A percentile compares a stretch with the other conserved stretches of the same genome.
Conservation (phyloP, 1,140 invertebrate genomes). For the Dreissena polymorpha region DNA sequence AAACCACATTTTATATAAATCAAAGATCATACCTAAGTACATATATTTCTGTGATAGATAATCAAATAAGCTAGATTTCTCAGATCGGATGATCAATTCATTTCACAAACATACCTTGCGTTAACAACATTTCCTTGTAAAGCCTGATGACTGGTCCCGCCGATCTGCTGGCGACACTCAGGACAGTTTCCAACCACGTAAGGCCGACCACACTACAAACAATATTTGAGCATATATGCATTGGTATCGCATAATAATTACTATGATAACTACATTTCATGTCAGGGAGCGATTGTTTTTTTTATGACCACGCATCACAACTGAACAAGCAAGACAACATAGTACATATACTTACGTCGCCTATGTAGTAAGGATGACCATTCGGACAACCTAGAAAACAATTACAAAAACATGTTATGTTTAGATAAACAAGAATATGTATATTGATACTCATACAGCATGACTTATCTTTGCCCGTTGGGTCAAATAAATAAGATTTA, state of each 20-base stretch:
- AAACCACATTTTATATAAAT: background rate
- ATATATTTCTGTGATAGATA: background rate
- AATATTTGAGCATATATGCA: background rate
- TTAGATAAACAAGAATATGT: no score
- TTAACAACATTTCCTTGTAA: background rate
- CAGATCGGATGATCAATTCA: no score
- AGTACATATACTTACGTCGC: conserved; percentile 67
- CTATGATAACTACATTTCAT: no score
- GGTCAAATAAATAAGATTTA: no score
- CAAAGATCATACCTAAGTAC: background rate
- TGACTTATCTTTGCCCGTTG: no score
- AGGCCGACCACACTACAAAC: background rate
- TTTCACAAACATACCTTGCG: background rate
- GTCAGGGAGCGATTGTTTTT: no score
- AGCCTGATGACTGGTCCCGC: background rate
- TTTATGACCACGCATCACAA: background rate
- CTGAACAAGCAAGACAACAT: background rate
- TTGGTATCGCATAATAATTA: no score
- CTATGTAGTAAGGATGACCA: conserved; percentile 75
- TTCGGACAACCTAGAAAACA: conserved; percentile 72
- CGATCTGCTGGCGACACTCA: background rate
- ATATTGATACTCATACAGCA: no score
- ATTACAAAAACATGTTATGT: conserved; percentile 1
- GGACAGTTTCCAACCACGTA: background rate
- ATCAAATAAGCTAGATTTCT: background rate